Percentiles rank a stretch among this genome's conserved stretches.
Conservation (phyloP, 2,797 vertebrate species). For the Pangasius macronema region DNA sequence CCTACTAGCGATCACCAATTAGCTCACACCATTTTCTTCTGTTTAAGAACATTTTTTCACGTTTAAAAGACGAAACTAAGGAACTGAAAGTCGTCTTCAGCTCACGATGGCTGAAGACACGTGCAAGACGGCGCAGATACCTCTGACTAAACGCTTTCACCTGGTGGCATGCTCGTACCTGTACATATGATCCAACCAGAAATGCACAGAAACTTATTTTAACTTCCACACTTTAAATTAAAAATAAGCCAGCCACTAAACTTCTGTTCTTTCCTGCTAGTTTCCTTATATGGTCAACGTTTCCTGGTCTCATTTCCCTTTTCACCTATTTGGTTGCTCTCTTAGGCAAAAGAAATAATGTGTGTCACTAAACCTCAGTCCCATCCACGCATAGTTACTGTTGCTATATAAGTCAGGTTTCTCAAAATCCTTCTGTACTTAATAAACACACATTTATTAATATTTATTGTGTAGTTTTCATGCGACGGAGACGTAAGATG, state of each 20-base stretch:
- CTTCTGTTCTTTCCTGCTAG: background rate
- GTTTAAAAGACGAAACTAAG: background rate
- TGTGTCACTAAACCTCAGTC: background rate
- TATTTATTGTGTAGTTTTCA: too few relatives aligned
- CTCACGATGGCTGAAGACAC: background rate
- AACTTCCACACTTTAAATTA: background rate
- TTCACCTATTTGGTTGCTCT: background rate
- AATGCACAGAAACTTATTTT: background rate
- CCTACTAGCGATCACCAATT: background rate
- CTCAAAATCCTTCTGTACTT: too few relatives aligned
- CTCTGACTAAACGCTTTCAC: background rate
- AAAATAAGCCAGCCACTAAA: background rate
- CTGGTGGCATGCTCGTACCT: background rate
- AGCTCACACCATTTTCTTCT: background rate
- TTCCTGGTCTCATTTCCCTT: background rate
- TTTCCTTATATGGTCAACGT: background rate
- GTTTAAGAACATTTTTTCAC: background rate
- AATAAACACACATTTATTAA: too few relatives aligned
- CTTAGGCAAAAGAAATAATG: background rate
- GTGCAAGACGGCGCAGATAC: background rate
- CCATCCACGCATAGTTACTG: background rate
- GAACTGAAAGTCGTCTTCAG: background rate
- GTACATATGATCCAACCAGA: background rate
- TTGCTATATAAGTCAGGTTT: background rate
- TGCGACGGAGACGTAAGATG: too few relatives aligned